A percentile compares a stretch with the other conserved stretches of the same genome.
Evolutionary conservation across 1,140 invertebrate genomes (phyloP).

Genomic region (Anoplophora glabripennis): DNA sequence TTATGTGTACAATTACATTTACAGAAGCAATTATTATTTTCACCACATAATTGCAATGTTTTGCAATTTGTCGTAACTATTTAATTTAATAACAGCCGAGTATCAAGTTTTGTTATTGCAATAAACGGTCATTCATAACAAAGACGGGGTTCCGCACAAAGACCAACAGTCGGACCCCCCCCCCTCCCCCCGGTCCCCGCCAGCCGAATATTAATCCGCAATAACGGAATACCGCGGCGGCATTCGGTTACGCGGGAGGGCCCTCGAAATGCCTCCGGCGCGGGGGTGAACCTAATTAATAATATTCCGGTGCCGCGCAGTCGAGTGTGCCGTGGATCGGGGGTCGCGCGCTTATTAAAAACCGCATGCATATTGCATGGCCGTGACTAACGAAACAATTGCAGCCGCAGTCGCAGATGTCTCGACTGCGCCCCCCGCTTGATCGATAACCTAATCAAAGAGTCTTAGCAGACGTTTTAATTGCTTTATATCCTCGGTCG

Average conservation of each 20-base stretch:
- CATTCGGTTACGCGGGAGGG: no score
- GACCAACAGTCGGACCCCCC: background rate
- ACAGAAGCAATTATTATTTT: no score
- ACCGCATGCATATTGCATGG: slow-evolving; percentile 38
- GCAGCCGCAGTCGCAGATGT: slow-evolving; percentile 27
- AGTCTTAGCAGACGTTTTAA: slow-evolving; percentile 14
- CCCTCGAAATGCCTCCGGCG: slow-evolving; percentile 25
- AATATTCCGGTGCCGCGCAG: slow-evolving; percentile 25
- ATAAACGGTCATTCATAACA: no score
- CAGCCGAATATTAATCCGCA: slow-evolving; percentile 29
- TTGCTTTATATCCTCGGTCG: slow-evolving; percentile 17
- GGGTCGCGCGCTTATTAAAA: slow-evolving; percentile 34
- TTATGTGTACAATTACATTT: no score
- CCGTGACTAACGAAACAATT: slow-evolving; percentile 31
- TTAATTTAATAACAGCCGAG: no score
- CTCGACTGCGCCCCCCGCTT: slow-evolving; percentile 8
- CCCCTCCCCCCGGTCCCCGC: background rate
- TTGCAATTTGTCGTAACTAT: no score
- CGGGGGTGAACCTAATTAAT: slow-evolving; percentile 35
- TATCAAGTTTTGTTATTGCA: no score
- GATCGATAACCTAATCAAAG: slow-evolving; percentile 17
- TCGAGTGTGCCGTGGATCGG: slow-evolving; percentile 6
- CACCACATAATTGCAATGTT: no score
- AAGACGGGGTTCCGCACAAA: background rate
- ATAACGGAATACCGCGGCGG: slow-evolving; percentile 28